Evolutionary conservation across 2,113 vertebrate species (phyloP).

Genomic region (Gopherus flavomarginatus): DNA sequence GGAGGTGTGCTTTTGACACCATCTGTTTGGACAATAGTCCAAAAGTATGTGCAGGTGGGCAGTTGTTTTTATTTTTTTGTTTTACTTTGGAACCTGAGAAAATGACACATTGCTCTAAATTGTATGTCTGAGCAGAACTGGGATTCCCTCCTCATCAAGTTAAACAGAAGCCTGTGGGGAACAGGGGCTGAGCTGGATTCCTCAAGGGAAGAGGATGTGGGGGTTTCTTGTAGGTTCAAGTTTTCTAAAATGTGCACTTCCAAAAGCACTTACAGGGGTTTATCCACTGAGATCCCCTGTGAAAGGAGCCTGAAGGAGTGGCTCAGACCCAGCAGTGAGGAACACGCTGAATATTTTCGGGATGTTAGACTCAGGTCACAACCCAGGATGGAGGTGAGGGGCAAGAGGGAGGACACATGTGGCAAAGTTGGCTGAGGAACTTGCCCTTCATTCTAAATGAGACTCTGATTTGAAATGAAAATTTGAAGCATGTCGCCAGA

Average conservation of each 20-base stretch:
- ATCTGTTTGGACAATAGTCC: slow-evolving; percentile 6
- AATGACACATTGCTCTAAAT: not conserved
- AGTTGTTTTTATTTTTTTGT: slow-evolving; percentile 14
- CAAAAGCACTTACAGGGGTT: not conserved
- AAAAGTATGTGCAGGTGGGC: no score
- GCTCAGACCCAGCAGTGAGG: not conserved
- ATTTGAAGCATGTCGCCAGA: slow-evolving; percentile 43
- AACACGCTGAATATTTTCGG: slow-evolving; percentile 1
- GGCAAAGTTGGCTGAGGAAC: slow-evolving; percentile 54
- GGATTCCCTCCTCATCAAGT: not conserved
- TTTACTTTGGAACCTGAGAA: not conserved
- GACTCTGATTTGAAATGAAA: slow-evolving; percentile 51
- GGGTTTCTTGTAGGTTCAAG: not conserved
- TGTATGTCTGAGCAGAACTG: slow-evolving; percentile 52
- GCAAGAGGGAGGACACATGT: not conserved
- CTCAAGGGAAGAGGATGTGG: not conserved
- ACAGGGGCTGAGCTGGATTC: slow-evolving; percentile 14
- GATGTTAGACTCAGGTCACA: slow-evolving; percentile 58
- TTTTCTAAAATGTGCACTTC: not conserved
- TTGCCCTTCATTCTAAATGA: slow-evolving; percentile 69
- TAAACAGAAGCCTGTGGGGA: slow-evolving; percentile 9
- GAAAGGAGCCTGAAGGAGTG: slow-evolving; percentile 21
- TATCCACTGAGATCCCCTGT: rapidly evolving
- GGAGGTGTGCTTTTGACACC: not conserved
- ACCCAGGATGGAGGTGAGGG: slow-evolving; percentile 9